Conservation (phyloP, 2,113 vertebrate genomes). For the Gymnocephalus cernua region DNA sequence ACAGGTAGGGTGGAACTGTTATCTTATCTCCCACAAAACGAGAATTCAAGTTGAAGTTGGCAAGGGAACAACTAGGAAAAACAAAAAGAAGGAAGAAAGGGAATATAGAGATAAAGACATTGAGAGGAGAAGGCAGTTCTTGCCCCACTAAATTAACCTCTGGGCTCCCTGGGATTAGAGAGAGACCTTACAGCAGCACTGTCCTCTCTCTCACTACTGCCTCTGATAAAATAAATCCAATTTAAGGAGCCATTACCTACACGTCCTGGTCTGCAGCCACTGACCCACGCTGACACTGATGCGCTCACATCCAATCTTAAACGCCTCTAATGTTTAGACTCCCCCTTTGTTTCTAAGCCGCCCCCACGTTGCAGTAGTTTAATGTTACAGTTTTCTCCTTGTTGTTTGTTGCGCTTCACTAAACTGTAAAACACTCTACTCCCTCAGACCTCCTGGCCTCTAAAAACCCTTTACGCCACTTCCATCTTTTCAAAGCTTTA, state of each 20-base stretch:
- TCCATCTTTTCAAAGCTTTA: conserved; percentile 72
- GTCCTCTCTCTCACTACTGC: conserved; percentile 43
- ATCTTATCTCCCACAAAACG: conserved; percentile 17
- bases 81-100: conserved; percentile 6
- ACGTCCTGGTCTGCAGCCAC: conserved; percentile 54
- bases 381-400: conserved; percentile 48
- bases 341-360: conserved; percentile 41
- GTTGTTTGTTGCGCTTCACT: conserved; percentile 71
- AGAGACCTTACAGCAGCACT: conserved; percentile 61
- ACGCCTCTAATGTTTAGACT: conserved; percentile 76
- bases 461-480: conserved; percentile 14
- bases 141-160: conserved; percentile 73
- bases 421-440: conserved; percentile 69
- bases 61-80: conserved; percentile 23
- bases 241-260: conserved; percentile 81
- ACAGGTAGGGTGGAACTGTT: conserved; percentile 14
- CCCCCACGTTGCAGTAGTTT: conserved; percentile 38
- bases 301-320: conserved; percentile 79
- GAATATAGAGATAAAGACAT: conserved; percentile 52
- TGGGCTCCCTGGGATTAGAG: conserved; percentile 63
- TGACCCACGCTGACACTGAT: conserved; percentile 78
- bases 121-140: conserved; percentile 48
- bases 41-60: conserved; percentile 38
- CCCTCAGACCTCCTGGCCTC: conserved; percentile 30
- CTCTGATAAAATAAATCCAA: conserved; percentile 80